A percentile compares a stretch with the other conserved stretches of the same genome.
phyloP scores from a whole-genome alignment of 92 coral and sea anemone genomes.

The Zoanthus gigantus region DNA sequence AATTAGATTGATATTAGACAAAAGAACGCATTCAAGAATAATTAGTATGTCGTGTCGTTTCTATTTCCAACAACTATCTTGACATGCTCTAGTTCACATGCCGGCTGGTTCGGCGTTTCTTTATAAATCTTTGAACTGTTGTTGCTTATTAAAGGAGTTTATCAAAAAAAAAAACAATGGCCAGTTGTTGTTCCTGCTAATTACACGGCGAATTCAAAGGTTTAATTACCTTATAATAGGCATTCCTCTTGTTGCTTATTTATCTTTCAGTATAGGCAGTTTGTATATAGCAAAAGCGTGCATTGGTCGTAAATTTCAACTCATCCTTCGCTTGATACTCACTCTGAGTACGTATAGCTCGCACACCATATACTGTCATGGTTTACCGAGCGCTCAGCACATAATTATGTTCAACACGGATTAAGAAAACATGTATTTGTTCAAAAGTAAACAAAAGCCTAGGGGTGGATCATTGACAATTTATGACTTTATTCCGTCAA shows the following conservation, averaged over 20 bases:
- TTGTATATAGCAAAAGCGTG: conserved; percentile 25
- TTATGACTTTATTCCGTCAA: conserved; percentile 14
- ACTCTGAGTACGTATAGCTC: not conserved
- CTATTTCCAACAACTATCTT: conserved; percentile 16
- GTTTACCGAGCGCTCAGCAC: not conserved
- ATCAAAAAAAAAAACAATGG: conserved; percentile 13
- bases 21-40: not conserved
- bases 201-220: conserved; percentile 29
- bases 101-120: conserved; percentile 26
- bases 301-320: not conserved
- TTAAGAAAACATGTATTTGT: conserved; percentile 8
- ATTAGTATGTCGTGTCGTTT: not conserved
- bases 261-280: not conserved
- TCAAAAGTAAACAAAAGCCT: conserved; percentile 14
- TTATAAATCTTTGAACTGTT: not conserved
- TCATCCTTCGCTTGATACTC: not conserved
- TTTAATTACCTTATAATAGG: conserved; percentile 45
- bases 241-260: conserved; percentile 29
- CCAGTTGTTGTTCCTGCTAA: conserved; percentile 38
- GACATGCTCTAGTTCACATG: conserved; percentile 14
- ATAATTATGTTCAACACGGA: conserved; percentile 2
- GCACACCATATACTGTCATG: not conserved
- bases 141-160: conserved; percentile 11
- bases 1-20: conserved; percentile 27
- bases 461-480: conserved; percentile 17